Evolutionary conservation across 2,797 vertebrate species (phyloP).

Genomic region (Siniperca obscura): DNA sequence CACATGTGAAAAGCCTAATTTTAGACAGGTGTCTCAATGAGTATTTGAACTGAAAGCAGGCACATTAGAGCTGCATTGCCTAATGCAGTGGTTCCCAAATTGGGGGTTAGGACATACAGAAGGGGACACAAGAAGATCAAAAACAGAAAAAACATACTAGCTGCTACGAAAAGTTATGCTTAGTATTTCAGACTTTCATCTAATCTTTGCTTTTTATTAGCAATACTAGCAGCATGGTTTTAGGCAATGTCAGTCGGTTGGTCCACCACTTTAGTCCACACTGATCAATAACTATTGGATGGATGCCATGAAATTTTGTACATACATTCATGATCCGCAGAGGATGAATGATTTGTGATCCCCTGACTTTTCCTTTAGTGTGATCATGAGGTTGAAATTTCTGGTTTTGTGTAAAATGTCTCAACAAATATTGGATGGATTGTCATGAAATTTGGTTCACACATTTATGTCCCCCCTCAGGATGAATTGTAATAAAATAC

Average conservation of each 20-base stretch:
- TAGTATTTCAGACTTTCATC: neutral
- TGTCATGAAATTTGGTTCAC: neutral
- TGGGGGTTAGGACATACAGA: neutral
- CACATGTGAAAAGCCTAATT: constrained; percentile 53
- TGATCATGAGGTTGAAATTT: neutral
- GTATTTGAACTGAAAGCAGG: constrained; percentile 27
- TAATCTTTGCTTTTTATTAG: constrained; percentile 2
- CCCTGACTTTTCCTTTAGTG: no score
- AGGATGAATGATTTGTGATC: neutral
- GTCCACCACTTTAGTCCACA: neutral
- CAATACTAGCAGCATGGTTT: neutral
- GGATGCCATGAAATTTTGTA: neutral
- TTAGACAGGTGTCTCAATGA: constrained; percentile 49
- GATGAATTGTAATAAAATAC: neutral
- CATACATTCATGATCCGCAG: neutral
- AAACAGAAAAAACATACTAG: neutral
- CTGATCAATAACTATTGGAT: neutral
- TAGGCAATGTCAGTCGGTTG: neutral
- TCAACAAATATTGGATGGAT: neutral
- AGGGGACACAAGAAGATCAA: neutral
- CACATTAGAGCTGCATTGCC: constrained; percentile 3
- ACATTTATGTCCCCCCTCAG: neutral
- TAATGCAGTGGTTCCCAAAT: neutral
- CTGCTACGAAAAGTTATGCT: neutral
- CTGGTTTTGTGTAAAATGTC: neutral